Conservation (phyloP, 2,888 invertebrate species). For the Agrypnus murinus region DNA sequence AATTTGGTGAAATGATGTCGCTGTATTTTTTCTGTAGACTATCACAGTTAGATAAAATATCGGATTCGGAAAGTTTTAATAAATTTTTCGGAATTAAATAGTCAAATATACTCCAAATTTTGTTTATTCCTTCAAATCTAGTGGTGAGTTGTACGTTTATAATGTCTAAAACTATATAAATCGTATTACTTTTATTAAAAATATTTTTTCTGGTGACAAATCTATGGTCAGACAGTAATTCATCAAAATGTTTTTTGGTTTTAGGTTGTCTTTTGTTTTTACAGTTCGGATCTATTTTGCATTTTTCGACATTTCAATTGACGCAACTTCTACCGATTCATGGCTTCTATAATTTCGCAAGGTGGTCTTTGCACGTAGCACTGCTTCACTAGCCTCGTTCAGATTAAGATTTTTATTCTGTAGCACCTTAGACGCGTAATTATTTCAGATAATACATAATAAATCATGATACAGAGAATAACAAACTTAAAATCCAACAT, state of each 20-base stretch:
- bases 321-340: not conserved
- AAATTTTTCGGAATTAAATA: too few species aligned
- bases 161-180: slow-evolving; percentile 3
- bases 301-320: slow-evolving; percentile 3
- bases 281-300: not conserved
- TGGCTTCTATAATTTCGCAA: not conserved
- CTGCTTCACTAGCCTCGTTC: not conserved
- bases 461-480: not conserved
- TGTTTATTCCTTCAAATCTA: not conserved
- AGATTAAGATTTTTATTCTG: slow-evolving; percentile 6
- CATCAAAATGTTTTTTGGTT: slow-evolving; percentile 23
- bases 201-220: not conserved
- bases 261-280: not conserved
- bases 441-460: too few species aligned
- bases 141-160: not conserved
- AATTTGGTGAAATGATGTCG: too few species aligned
- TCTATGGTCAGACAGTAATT: slow-evolving; percentile 1
- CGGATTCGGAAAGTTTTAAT: too few species aligned
- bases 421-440: slow-evolving; percentile 3
- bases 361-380: not conserved
- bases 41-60: too few species aligned
- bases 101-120: too few species aligned
- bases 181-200: slow-evolving; percentile 5
- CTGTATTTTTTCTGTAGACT: too few species aligned
- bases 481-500: not conserved